Percentiles rank a stretch among this genome's conserved stretches.
phyloP scores from a whole-genome alignment of 2,113 vertebrate species.

The Anser brachyrhynchus region DNA sequence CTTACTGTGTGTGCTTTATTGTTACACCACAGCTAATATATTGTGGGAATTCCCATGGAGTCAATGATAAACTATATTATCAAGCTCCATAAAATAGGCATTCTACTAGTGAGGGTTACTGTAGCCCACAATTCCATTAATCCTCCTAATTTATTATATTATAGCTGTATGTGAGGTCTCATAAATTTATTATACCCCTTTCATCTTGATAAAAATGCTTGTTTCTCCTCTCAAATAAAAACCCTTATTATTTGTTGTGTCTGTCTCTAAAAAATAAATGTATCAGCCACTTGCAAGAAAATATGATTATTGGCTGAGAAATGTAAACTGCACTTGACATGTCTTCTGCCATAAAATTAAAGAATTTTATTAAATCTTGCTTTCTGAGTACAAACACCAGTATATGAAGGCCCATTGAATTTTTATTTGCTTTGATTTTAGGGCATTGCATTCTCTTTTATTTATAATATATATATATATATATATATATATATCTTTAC shows the following conservation, averaged over 20 bases:
- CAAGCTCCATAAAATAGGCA: constrained; percentile 84
- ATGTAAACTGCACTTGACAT: constrained; percentile 82
- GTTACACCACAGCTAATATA: constrained; percentile 89
- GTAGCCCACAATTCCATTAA: constrained; percentile 86
- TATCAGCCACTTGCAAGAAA: constrained; percentile 78
- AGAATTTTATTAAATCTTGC: constrained; percentile 79
- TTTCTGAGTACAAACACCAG: constrained; percentile 60
- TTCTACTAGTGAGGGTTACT: constrained; percentile 83
- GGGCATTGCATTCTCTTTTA: constrained; percentile 27
- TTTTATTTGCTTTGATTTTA: constrained; percentile 77
- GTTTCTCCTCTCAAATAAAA: constrained; percentile 80
- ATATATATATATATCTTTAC: constrained; percentile 1
- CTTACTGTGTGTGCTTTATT: constrained; percentile 91
- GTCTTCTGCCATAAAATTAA: constrained; percentile 77
- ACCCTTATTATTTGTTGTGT: constrained; percentile 81
- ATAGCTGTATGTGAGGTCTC: constrained; percentile 86
- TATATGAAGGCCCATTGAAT: constrained; percentile 64
- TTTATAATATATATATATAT: neutral
- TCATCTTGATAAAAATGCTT: constrained; percentile 81
- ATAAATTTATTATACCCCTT: constrained; percentile 85
- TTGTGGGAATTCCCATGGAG: constrained; percentile 92
- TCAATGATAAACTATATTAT: constrained; percentile 89
- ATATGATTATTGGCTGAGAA: constrained; percentile 82
- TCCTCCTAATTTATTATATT: constrained; percentile 89
- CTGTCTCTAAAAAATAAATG: constrained; percentile 79